phyloP scores from a whole-genome alignment of 2,888 invertebrate genomes.

The Anoncus sp. region DNA sequence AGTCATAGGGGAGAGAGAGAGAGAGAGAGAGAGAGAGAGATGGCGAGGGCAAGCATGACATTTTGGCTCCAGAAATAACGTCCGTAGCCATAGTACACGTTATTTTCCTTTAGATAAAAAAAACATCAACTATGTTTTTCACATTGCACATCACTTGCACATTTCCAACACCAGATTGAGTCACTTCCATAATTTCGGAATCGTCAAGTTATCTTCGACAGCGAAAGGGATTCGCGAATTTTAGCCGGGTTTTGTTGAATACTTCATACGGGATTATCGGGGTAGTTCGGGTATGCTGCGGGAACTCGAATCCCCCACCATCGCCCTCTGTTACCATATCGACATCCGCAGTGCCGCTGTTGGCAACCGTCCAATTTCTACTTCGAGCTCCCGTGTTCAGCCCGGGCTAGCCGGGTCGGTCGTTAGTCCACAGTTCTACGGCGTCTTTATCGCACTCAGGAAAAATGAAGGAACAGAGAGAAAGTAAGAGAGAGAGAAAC shows the following conservation, averaged over 20 bases:
- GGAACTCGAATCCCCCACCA: slow-evolving; percentile 57
- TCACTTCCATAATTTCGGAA: background rate
- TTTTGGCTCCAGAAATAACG: background rate
- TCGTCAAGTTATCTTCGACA: background rate
- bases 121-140: background rate
- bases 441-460: slow-evolving; percentile 63
- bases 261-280: slow-evolving; percentile 42
- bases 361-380: slow-evolving; percentile 78
- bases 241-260: slow-evolving; percentile 19
- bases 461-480: slow-evolving; percentile 31
- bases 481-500: background rate
- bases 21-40: no score
- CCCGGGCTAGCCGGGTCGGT: slow-evolving; percentile 49
- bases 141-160: no score
- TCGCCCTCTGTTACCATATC: slow-evolving; percentile 70
- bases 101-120: background rate
- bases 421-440: slow-evolving; percentile 67
- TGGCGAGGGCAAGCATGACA: no score
- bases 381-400: slow-evolving; percentile 54
- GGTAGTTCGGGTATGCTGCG: slow-evolving; percentile 55
- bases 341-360: slow-evolving; percentile 82
- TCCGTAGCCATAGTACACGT: background rate
- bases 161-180: background rate
- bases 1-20: background rate
- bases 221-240: slow-evolving; percentile 18